phyloP scores from a whole-genome alignment of 2,888 invertebrate species.

The Drosophila demipolita region DNA sequence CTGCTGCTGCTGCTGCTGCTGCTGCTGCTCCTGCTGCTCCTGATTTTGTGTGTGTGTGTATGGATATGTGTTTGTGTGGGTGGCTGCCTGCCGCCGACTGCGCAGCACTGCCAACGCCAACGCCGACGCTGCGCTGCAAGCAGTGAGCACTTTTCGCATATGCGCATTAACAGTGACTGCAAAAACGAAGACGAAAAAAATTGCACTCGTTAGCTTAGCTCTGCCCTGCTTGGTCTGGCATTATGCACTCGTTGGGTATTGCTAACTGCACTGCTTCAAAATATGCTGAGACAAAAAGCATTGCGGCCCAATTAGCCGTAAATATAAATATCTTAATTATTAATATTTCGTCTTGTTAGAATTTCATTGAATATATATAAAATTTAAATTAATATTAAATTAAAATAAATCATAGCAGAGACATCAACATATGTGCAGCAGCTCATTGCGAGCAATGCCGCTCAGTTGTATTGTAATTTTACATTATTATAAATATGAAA shows the following conservation, averaged over 20 bases:
- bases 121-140: conserved; percentile 21
- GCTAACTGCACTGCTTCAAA: background rate
- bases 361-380: no score
- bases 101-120: conserved; percentile 19
- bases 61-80: conserved; percentile 19
- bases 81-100: conserved; percentile 28
- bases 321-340: background rate
- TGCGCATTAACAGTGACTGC: conserved; percentile 28
- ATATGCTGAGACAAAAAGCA: background rate
- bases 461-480: no score
- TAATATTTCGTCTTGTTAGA: background rate
- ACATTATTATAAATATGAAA: background rate
- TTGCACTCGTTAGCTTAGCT: conserved; percentile 11
- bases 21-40: conserved; percentile 1
- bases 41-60: background rate
- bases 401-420: background rate
- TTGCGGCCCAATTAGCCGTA: background rate
- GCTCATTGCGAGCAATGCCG: background rate
- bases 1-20: conserved; percentile 9
- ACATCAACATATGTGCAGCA: background rate
- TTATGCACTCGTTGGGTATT: background rate
- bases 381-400: background rate
- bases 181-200: background rate
- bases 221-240: conserved; percentile 21
- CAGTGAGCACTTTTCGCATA: conserved; percentile 11